phyloP scores from a whole-genome alignment of 2,113 vertebrate species.

The Saccopteryx bilineata region DNA sequence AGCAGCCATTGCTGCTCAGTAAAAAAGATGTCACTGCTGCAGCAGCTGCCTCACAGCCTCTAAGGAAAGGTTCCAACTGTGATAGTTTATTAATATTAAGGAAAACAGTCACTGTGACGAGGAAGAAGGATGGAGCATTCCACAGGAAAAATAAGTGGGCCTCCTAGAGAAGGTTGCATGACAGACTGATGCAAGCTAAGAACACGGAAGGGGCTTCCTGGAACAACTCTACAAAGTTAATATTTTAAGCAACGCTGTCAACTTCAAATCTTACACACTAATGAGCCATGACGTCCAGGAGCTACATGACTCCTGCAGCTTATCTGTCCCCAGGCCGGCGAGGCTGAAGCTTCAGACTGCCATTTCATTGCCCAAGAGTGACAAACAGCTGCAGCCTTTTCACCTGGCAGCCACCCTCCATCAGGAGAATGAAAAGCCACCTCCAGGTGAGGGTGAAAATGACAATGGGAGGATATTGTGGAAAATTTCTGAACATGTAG shows the following conservation, averaged over 20 bases:
- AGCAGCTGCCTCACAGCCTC: background rate
- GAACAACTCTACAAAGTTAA: background rate
- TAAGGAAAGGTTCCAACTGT: background rate
- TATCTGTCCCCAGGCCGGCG: background rate
- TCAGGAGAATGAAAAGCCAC: background rate
- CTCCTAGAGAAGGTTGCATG: background rate
- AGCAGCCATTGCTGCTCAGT: background rate
- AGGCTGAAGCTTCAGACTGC: background rate
- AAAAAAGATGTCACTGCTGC: background rate
- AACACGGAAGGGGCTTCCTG: background rate
- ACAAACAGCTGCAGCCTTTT: background rate
- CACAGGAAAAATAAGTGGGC: background rate
- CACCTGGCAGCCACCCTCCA: background rate
- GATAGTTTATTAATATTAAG: constrained; percentile 20
- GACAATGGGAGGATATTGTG: background rate
- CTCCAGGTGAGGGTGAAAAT: background rate
- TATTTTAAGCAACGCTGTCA: background rate
- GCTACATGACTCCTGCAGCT: background rate
- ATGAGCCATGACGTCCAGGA: background rate
- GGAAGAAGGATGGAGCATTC: background rate
- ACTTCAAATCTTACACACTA: background rate
- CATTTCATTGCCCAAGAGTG: background rate
- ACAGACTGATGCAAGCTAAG: background rate
- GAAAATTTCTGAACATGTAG: background rate
- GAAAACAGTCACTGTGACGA: background rate